Evolutionary conservation across 2,113 vertebrate genomes (phyloP), one percentile per base, ranked within the genome.

Genomic region (Cyrtonyx montezumae): DNA sequence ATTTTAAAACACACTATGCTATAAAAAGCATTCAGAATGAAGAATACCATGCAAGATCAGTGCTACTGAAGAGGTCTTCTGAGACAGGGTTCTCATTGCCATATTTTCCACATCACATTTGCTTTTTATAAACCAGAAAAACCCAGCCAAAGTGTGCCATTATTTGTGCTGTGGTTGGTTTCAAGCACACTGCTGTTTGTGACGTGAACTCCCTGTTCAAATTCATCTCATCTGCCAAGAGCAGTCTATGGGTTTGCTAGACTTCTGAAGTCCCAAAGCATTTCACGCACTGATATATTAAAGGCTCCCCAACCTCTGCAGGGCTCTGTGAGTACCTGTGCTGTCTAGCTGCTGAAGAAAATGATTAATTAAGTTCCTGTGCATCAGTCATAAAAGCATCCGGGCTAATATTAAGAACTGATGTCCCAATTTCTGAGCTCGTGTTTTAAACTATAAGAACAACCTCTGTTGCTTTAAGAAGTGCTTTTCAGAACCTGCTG

Each of bases 371-470:
- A 56, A n/a, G 4, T 34, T 89, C 63, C 70, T 40, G 30, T 23
- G 0, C 9, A 70, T 20, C 49, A 26, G 23, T 53, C 43, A 65
- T 16, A 51, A 20, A 51, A 53, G n/a, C 0, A 4, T 53, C 55
- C 20, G 8, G 12, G 55, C 61, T 23, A 56, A 56, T 61, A 77
- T 32, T 40, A 18, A 37, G 62, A 45, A 43, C 8, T 32, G 28
- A 46, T 1, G 0, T 15, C 59, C 23, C 11, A 6, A 3, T 56
- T 78, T 26, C 56, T 12, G 22, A 80, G 56, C 51, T n/a, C 0
- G 1, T 30, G 28, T 67, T 94, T 66, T 65, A 81, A 79, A 59
- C 58, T 28, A 42, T 53, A 20, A 18, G 43, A 83, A 18, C 46
- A 28, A 22, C 8, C 42, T 48, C 56, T 8, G 11, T 20, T 51